Evolutionary conservation across 2,113 vertebrate species (phyloP).

Genomic region (Stegostoma tigrinum): DNA sequence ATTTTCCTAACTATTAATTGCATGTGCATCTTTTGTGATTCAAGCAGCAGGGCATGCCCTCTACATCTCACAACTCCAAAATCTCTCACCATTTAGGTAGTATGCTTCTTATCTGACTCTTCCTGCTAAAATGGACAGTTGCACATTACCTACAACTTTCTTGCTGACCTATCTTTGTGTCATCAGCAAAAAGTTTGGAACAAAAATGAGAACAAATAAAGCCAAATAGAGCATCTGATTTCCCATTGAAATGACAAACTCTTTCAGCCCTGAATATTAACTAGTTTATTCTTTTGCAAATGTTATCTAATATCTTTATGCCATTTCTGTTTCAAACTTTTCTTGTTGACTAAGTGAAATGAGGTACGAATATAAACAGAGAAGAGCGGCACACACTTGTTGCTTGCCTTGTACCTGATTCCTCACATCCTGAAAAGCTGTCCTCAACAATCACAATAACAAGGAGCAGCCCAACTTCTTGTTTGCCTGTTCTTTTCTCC

Average conservation of each 20-base stretch:
- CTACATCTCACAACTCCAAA: too few species aligned
- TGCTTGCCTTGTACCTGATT: neutral
- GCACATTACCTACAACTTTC: too few species aligned
- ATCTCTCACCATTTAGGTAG: too few species aligned
- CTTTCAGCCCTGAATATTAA: neutral
- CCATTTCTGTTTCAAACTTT: slow-evolving; percentile 11
- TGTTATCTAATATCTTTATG: neutral
- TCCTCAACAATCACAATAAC: too few species aligned
- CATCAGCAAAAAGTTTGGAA: too few species aligned
- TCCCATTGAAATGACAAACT: neutral
- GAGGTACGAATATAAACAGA: neutral
- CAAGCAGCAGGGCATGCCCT: too few species aligned
- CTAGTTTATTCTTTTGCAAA: neutral
- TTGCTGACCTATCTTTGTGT: too few species aligned
- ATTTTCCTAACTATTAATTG: too few species aligned
- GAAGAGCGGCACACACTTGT: too few species aligned
- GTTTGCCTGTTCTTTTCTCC: neutral
- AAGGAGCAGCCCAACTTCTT: neutral
- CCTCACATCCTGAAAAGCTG: neutral
- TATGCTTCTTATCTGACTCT: too few species aligned
- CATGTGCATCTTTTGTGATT: too few species aligned
- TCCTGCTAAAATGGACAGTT: too few species aligned
- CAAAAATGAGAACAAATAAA: neutral
- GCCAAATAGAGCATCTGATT: neutral
- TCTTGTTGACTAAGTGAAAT: neutral